Percentiles rank a stretch among this genome's conserved stretches.
Evolutionary conservation across 1,140 invertebrate species (phyloP).

Genomic region (Carposina sasakii): DNA sequence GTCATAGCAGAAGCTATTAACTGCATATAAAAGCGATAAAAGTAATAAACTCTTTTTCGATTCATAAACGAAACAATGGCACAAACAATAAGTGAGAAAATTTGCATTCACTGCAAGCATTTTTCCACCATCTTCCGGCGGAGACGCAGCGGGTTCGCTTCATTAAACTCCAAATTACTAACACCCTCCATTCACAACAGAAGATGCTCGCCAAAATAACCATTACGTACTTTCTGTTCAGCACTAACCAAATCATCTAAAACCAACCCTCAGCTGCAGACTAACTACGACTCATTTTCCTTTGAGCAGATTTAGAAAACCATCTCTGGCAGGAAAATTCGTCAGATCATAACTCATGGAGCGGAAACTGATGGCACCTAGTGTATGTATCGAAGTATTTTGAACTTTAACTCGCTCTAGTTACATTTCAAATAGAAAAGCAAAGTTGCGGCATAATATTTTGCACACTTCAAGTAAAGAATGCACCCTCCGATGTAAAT

Average conservation of each 20-base stretch:
- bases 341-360: conserved; percentile 55
- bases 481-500: conserved; percentile 52
- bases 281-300: conserved; percentile 37
- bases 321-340: conserved; percentile 38
- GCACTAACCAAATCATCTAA: conserved; percentile 16
- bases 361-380: conserved; percentile 37
- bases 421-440: not conserved
- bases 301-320: conserved; percentile 25
- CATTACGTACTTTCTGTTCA: conserved; percentile 35
- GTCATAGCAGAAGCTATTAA: too few species aligned
- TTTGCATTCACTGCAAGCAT: conserved; percentile 58
- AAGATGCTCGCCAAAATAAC: conserved; percentile 49
- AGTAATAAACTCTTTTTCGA: conserved; percentile 33
- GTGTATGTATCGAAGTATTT: conserved; percentile 12
- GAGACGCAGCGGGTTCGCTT: conserved; percentile 53
- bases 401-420: conserved; percentile 21
- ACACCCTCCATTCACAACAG: conserved; percentile 43
- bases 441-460: conserved; percentile 28
- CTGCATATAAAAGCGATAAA: conserved; percentile 1
- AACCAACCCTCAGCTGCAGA: conserved; percentile 21
- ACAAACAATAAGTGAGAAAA: conserved; percentile 63
- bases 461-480: conserved; percentile 42
- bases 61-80: conserved; percentile 60
- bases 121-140: conserved; percentile 59
- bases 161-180: conserved; percentile 69